Conservation (phyloP, 2,888 invertebrate genomes). For the Euzetes globulus region DNA sequence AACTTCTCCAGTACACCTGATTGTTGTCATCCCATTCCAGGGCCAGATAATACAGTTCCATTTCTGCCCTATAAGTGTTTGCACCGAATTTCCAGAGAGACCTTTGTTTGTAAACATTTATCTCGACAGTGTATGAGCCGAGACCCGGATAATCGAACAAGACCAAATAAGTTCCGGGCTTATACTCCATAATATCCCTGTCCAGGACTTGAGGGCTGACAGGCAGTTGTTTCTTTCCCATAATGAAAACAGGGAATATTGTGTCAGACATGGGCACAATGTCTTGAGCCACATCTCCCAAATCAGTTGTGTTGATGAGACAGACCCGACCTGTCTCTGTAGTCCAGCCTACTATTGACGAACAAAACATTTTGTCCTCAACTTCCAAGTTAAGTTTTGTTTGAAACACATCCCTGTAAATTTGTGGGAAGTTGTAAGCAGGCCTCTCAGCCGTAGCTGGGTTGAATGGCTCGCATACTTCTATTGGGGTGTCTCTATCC, state of each 20-base stretch:
- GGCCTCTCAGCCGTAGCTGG: background rate
- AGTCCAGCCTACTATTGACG: background rate
- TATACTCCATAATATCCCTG: background rate
- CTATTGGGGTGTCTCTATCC: too few relatives aligned
- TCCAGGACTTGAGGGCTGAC: background rate
- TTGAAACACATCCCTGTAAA: background rate
- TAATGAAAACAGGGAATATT: background rate
- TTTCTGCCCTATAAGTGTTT: background rate
- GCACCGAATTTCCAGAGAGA: background rate
- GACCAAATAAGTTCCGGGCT: background rate
- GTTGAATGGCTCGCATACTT: too few relatives aligned
- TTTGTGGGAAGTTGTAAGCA: background rate
- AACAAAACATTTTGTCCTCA: background rate
- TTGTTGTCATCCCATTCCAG: background rate
- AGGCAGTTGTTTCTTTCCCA: background rate
- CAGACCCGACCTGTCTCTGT: background rate
- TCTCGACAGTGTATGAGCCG: too few relatives aligned
- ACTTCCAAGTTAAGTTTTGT: background rate
- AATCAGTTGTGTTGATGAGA: background rate
- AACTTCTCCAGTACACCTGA: background rate
- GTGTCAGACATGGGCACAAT: background rate
- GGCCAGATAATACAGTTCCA: background rate
- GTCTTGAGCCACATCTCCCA: background rate
- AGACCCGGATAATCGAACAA: background rate
- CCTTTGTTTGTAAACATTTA: background rate